Evolutionary conservation across 2,113 vertebrate species (phyloP).

Genomic region (Brachyistius frenatus): DNA sequence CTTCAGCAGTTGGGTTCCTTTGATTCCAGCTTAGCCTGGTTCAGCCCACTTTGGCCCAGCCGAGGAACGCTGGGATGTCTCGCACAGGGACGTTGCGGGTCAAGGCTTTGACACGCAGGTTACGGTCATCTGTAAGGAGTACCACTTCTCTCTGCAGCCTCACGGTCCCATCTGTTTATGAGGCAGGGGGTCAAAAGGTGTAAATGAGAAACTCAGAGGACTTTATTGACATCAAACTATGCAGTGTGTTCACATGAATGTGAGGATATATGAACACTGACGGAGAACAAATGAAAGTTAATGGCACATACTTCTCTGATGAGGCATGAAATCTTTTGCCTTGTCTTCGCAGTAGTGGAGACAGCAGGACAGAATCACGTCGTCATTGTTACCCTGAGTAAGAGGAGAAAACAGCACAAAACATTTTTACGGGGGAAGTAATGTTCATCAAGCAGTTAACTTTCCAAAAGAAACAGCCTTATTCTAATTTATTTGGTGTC

Average conservation of each 20-base stretch:
- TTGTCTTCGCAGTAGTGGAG: conserved; percentile 97
- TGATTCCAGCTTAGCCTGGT: conserved; percentile 35
- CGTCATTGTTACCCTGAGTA: conserved; percentile 95
- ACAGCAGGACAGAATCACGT: conserved; percentile 85
- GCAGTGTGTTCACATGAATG: not conserved
- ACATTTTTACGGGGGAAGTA: not conserved
- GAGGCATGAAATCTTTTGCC: conserved; percentile 95
- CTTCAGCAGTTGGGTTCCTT: conserved; percentile 69
- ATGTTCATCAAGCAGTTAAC: no score
- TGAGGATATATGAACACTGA: not conserved
- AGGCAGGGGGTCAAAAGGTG: not conserved
- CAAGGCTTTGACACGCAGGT: conserved; percentile 96
- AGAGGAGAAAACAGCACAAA: conserved; percentile 22
- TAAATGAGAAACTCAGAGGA: not conserved
- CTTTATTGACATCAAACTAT: not conserved
- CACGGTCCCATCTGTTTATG: conserved; percentile 88
- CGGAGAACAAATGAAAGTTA: not conserved
- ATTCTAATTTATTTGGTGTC: not conserved
- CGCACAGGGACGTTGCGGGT: conserved; percentile 96
- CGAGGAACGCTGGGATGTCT: conserved; percentile 97
- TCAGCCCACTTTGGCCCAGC: conserved; percentile 99
- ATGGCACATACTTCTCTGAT: conserved; percentile 88
- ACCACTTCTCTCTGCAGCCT: conserved; percentile 94
- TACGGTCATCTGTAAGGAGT: conserved; percentile 95
- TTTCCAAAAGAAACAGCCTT: not conserved